phyloP scores from a whole-genome alignment of 2,888 invertebrate genomes.

The Ophioninae sp. region DNA sequence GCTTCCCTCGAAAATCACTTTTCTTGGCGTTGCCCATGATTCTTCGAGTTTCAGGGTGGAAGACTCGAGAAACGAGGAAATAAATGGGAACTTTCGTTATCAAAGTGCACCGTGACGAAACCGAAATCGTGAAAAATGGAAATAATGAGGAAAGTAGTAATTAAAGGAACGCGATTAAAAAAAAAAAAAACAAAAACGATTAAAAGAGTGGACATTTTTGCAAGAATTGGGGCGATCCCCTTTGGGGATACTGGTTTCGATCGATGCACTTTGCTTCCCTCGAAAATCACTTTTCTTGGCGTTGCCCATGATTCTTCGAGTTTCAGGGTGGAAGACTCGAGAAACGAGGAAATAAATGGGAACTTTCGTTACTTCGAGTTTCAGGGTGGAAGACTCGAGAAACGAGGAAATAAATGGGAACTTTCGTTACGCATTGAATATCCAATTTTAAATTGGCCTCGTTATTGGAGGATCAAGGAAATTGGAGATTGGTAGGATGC shows the following conservation, averaged over 20 bases:
- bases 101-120: neutral
- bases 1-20: no score
- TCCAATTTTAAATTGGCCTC: neutral
- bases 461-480: neutral
- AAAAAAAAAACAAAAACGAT: slow-evolving; percentile 6
- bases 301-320: neutral
- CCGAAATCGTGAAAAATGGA: slow-evolving; percentile 17
- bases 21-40: no score
- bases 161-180: no score
- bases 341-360: neutral
- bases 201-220: no score
- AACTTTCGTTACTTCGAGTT: neutral
- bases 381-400: neutral
- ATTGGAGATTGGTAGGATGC: neutral
- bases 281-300: no score
- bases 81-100: slow-evolving; percentile 6
- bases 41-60: neutral
- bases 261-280: no score
- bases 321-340: neutral
- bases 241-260: no score
- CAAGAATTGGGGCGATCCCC: no score
- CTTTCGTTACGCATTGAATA: neutral
- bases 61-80: neutral
- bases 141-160: slow-evolving; percentile 28
- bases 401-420: neutral